Evolutionary conservation across 2,113 vertebrate species (phyloP), one percentile per base, ranked within the genome.

Genomic region (Leptobrachium leishanense): DNA sequence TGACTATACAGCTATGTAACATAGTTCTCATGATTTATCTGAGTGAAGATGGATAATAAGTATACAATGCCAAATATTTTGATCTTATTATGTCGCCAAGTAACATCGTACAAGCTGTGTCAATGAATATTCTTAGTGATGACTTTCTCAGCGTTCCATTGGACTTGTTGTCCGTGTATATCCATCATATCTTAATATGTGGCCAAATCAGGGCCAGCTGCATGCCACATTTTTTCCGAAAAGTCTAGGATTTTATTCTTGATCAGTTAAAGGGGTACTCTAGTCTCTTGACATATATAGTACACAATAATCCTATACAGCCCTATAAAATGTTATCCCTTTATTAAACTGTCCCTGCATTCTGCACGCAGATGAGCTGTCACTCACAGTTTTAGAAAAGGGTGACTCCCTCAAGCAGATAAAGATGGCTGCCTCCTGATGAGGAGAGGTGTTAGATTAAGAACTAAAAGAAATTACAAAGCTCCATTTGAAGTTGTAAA

Each of bases 101-200:
- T 40, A 64, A 43, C 59, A 64, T 75, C 41, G 31, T 65, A 75
- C 42, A 75, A 64, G 64, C 43, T 74, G 15, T 64, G 73, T 75
- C 42, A 46, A 9, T 75, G 72, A 74, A 74, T 42, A 44, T 74
- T 63, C 57, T 62, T 15, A 62, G 31, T 46, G 64, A 40, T 65
- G 46, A 57, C 4, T 74, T 53, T 55, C 4, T 20, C 44, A 12
- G 64, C 43, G 73, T 75, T 65, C n/a, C 59, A 64, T 65, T 65
- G 43, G 43, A 64, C 43, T 10, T 64, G 20, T 31, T 31, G 20
- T 31, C 20, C 20, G 9, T 46, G 72, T 63, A 57, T 43, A 10
- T 63, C 57, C 43, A 42, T 74, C 42, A 63, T 46, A 43, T 74
- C 72, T n/a, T 63, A 55, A 31, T 74, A 62, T 44, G 54, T 73